Conservation (phyloP, 1,140 invertebrate species). For the Agraylea sexmaculata region DNA sequence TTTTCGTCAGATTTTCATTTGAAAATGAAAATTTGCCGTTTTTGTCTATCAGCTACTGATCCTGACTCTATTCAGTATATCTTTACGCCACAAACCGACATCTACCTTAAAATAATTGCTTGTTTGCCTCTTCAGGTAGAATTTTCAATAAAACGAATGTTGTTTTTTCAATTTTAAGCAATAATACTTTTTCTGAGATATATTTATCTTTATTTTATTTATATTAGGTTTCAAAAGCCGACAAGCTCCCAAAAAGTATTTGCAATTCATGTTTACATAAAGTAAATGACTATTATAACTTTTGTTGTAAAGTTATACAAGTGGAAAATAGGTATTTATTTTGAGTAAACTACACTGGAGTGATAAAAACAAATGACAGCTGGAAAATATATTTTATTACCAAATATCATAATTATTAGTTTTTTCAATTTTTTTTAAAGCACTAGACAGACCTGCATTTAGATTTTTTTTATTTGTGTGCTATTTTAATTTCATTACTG, state of each 20-base stretch:
- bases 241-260: constrained; percentile 49
- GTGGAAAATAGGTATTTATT: constrained; percentile 43
- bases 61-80: constrained; percentile 30
- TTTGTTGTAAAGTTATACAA: constrained; percentile 48
- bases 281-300: constrained; percentile 51
- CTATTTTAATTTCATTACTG: no score
- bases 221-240: constrained; percentile 42
- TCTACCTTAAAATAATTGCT: constrained; percentile 36
- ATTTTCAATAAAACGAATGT: not conserved
- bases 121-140: constrained; percentile 38
- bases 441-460: not conserved
- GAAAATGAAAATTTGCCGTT: constrained; percentile 32
- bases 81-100: constrained; percentile 34
- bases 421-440: not conserved
- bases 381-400: not conserved
- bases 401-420: constrained; percentile 1
- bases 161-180: constrained; percentile 2
- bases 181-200: constrained; percentile 5
- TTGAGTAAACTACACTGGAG: constrained; percentile 21
- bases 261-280: constrained; percentile 50
- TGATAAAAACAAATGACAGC: not conserved
- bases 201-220: not conserved
- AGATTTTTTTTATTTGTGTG: no score
- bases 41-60: constrained; percentile 33
- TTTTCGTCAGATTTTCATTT: not conserved